phyloP scores from a whole-genome alignment of 2,888 invertebrate genomes.

The Gisinianus flammeolus region DNA sequence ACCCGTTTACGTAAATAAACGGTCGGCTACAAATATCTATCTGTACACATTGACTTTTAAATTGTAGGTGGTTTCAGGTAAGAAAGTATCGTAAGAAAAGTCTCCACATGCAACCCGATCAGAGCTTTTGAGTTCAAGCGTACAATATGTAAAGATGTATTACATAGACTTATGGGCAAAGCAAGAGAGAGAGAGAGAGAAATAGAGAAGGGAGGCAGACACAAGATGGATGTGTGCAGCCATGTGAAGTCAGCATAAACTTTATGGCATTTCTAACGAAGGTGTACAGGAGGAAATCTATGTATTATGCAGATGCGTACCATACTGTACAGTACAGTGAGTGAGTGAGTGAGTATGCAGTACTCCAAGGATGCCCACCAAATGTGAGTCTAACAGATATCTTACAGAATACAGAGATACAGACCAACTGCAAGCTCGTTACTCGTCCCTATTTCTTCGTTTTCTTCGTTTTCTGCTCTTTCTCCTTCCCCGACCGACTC shows the following conservation, averaged over 20 bases:
- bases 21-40: too few species aligned
- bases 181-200: not conserved
- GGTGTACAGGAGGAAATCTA: not conserved
- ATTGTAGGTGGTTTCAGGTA: conserved; percentile 1
- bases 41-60: too few species aligned
- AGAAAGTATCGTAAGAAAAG: not conserved
- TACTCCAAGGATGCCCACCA: too few species aligned
- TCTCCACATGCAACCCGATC: not conserved
- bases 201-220: not conserved
- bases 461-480: conserved; percentile 3
- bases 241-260: conserved; percentile 9
- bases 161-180: not conserved
- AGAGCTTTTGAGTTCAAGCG: not conserved
- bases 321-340: too few species aligned
- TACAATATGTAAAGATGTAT: not conserved
- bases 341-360: too few species aligned
- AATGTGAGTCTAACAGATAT: too few species aligned
- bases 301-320: conserved; percentile 12
- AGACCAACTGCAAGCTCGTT: too few species aligned
- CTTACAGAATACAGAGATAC: too few species aligned
- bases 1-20: too few species aligned
- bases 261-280: conserved; percentile 15
- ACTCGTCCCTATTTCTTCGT: too few species aligned
- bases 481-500: too few species aligned
- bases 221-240: conserved; percentile 26